These are phyloP conservation scores for Sorex araneus DNA, from an alignment of 2,113 vertebrate genomes.

Conservation along the genomic window DNA sequence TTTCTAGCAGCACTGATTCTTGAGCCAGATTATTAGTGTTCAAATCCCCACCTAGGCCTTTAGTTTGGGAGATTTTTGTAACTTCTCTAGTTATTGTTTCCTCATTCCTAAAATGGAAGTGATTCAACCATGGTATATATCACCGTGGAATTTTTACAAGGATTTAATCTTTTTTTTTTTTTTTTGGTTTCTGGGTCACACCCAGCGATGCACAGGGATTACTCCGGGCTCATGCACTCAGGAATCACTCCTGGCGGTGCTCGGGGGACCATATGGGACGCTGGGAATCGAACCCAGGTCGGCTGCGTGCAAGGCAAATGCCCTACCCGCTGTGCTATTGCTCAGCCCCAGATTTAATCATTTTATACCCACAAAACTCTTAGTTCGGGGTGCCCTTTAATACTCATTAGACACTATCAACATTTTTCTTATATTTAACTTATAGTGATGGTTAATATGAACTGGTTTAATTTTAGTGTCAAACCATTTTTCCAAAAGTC, in stretches of 20 bases:
- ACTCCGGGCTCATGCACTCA: too few relatives aligned
- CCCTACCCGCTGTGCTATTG: too few relatives aligned
- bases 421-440: conserved; percentile 1
- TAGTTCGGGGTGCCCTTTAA: neutral
- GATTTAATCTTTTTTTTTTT: conserved; percentile 46
- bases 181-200: too few relatives aligned
- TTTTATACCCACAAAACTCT: conserved; percentile 40
- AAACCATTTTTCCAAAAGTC: neutral
- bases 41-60: neutral
- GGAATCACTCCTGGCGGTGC: too few relatives aligned
- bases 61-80: conserved; percentile 12
- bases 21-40: neutral
- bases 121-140: conserved; percentile 15
- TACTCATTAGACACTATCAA: neutral
- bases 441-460: conserved; percentile 3
- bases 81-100: neutral
- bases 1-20: neutral
- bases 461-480: neutral
- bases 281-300: too few relatives aligned
- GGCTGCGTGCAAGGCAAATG: too few relatives aligned
- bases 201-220: too few relatives aligned
- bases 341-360: conserved; percentile 32
- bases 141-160: neutral
- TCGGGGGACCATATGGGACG: too few relatives aligned
- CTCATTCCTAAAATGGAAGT: neutral